These are phyloP conservation scores for Balaeniceps rex DNA, from an alignment of 2,113 vertebrate species.

Conservation along the genomic window DNA sequence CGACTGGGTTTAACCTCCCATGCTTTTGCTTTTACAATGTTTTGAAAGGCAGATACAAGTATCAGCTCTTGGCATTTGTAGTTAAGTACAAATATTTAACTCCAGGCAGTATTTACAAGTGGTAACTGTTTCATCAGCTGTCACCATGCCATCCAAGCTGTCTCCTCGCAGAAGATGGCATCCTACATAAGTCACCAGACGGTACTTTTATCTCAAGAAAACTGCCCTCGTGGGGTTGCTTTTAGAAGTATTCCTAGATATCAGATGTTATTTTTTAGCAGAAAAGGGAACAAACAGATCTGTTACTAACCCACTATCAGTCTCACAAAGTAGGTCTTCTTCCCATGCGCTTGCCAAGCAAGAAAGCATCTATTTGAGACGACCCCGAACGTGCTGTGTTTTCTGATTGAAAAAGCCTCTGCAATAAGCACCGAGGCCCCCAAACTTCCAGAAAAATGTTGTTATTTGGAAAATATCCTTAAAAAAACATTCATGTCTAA, in stretches of 20 bases:
- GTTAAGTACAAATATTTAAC: not conserved
- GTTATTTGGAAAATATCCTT: not conserved
- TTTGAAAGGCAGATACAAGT: not conserved
- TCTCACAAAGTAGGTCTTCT: not conserved
- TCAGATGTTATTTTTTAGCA: not conserved
- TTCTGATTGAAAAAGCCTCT: not conserved
- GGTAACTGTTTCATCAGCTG: not conserved
- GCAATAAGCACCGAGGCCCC: not conserved
- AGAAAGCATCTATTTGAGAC: not conserved
- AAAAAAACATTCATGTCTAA: not conserved
- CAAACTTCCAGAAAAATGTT: not conserved
- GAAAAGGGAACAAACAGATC: not conserved
- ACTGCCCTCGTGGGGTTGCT: not conserved
- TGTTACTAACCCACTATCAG: not conserved
- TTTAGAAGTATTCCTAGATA: not conserved
- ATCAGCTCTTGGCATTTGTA: not conserved
- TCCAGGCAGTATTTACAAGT: fast-evolving
- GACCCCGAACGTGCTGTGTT: not conserved
- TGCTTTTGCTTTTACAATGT: not conserved
- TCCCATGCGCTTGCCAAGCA: not conserved
- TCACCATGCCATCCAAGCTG: not conserved
- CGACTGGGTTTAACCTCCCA: not conserved
- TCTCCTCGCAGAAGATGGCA: not conserved
- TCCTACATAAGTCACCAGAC: not conserved
- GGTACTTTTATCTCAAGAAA: not conserved